These are phyloP conservation scores for Ceratitis capitata DNA, from an alignment of 1,140 invertebrate species.

Conservation along the genomic window DNA sequence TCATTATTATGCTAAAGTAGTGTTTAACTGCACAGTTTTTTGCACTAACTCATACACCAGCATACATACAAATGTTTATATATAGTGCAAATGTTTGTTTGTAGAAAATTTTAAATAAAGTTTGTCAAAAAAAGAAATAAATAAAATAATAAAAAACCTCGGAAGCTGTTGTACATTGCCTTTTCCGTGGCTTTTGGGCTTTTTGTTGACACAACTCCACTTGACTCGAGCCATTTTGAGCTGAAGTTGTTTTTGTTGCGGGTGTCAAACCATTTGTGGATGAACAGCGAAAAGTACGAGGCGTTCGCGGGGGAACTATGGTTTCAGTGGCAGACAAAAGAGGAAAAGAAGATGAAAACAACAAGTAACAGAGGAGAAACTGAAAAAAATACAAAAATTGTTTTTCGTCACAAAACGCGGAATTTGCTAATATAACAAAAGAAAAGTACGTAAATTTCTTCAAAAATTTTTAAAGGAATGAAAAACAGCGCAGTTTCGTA, in stretches of 20 bases:
- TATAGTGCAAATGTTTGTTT: neutral
- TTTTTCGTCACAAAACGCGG: too few relatives aligned
- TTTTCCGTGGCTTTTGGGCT: neutral
- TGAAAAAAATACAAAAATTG: neutral
- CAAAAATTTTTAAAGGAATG: too few relatives aligned
- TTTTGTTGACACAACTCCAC: neutral
- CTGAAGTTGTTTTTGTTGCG: neutral
- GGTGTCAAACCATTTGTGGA: neutral
- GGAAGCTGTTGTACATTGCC: neutral
- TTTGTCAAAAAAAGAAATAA: neutral
- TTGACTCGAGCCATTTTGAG: neutral
- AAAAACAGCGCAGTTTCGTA: too few relatives aligned
- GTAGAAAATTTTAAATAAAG: constrained; percentile 8
- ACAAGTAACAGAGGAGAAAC: neutral
- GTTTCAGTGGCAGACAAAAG: neutral
- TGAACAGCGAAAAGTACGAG: neutral
- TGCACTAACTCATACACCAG: neutral
- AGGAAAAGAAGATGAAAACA: neutral
- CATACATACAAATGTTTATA: neutral
- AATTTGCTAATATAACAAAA: too few relatives aligned
- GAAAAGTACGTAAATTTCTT: too few relatives aligned
- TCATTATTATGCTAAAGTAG: constrained; percentile 23
- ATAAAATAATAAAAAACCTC: too few relatives aligned
- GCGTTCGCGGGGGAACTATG: neutral
- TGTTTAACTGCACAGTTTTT: neutral